These are phyloP conservation scores for Caenorhabditis tropicalis DNA, from an alignment of 1,140 invertebrate species.

Conservation along the genomic window DNA sequence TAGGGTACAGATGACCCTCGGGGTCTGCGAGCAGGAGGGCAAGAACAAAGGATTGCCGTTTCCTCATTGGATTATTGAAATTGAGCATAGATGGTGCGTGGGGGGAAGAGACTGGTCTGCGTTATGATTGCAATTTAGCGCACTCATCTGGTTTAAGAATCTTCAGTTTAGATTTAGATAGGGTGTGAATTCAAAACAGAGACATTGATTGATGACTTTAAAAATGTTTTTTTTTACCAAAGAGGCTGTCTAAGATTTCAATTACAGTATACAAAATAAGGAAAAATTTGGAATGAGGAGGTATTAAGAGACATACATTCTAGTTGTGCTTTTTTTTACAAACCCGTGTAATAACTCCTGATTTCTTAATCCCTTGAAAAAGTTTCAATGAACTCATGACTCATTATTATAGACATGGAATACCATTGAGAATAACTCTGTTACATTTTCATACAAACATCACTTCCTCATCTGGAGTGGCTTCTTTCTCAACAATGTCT, in stretches of 20 bases:
- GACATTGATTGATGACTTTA: not conserved
- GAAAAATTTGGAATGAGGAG: too few relatives aligned
- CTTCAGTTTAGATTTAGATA: not conserved
- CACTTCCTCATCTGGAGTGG: not conserved
- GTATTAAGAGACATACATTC: too few relatives aligned
- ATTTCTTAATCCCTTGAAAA: too few relatives aligned
- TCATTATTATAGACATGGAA: too few relatives aligned
- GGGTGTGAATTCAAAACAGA: not conserved
- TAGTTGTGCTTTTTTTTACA: too few relatives aligned
- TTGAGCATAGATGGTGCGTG: not conserved
- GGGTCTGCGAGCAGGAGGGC: slow-evolving; percentile 14
- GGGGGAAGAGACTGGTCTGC: not conserved
- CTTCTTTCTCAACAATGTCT: not conserved
- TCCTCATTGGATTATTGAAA: slow-evolving; percentile 43
- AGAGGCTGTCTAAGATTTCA: too few relatives aligned
- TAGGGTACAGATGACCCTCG: slow-evolving; percentile 22
- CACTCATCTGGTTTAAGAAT: not conserved
- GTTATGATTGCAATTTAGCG: slow-evolving; percentile 25
- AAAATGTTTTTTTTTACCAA: not conserved
- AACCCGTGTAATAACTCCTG: too few relatives aligned
- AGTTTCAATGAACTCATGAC: too few relatives aligned
- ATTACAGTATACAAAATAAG: too few relatives aligned
- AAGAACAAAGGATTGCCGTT: slow-evolving; percentile 37
- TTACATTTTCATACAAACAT: not conserved
- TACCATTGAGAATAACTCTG: not conserved